phyloP scores from a whole-genome alignment of 2,888 invertebrate species.

The Drosophila pseudotalamancana region DNA sequence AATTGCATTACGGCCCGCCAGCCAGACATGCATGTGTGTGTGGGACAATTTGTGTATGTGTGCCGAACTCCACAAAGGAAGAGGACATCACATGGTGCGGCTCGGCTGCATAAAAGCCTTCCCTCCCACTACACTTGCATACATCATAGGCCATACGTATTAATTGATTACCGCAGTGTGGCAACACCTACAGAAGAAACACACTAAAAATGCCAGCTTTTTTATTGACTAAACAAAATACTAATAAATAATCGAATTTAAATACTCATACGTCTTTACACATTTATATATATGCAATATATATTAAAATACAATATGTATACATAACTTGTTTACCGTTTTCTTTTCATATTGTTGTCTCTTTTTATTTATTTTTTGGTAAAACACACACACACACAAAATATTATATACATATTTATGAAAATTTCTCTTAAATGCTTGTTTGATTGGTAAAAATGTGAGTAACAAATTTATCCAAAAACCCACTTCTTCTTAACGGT shows the following conservation, averaged over 20 bases:
- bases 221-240: neutral
- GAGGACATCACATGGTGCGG: slow-evolving; percentile 15
- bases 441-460: slow-evolving; percentile 84
- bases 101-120: slow-evolving; percentile 6
- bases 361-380: slow-evolving; percentile 56
- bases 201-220: neutral
- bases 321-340: slow-evolving; percentile 52
- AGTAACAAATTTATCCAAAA: slow-evolving; percentile 79
- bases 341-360: slow-evolving; percentile 70
- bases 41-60: neutral
- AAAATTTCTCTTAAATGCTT: slow-evolving; percentile 83
- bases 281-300: slow-evolving; percentile 11
- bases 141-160: neutral
- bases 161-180: slow-evolving; percentile 11
- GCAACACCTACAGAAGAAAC: neutral
- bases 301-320: slow-evolving; percentile 39
- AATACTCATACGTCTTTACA: slow-evolving; percentile 30
- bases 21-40: slow-evolving; percentile 6
- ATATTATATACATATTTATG: slow-evolving; percentile 65
- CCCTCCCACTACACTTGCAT: slow-evolving; percentile 25
- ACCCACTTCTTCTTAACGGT: slow-evolving; percentile 69
- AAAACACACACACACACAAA: slow-evolving; percentile 28
- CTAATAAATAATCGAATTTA: neutral
- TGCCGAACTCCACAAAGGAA: neutral
- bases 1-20: slow-evolving; percentile 69